A percentile compares a stretch with the other conserved stretches of the same genome.
phyloP scores from a whole-genome alignment of 2,797 vertebrate genomes.

The Sebastolobus alascanus region DNA sequence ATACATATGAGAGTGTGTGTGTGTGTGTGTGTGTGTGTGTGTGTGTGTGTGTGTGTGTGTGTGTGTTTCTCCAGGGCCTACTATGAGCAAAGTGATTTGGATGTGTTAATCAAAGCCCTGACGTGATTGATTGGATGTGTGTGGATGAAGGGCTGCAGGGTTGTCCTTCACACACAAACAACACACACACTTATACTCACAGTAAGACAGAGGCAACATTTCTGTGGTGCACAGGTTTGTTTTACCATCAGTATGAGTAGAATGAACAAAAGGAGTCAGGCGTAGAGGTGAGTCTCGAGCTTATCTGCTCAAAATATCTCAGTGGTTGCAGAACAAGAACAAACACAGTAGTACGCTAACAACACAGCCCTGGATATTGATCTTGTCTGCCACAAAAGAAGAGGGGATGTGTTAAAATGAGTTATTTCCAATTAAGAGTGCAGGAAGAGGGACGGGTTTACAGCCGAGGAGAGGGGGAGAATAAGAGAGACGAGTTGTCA shows the following conservation, averaged over 20 bases:
- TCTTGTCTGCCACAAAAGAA: slow-evolving; percentile 52
- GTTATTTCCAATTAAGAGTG: slow-evolving; percentile 60
- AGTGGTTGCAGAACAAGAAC: slow-evolving; percentile 38
- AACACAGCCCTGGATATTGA: slow-evolving; percentile 52
- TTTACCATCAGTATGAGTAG: neutral
- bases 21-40: no score
- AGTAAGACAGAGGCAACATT: neutral
- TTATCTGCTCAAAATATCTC: slow-evolving; percentile 26
- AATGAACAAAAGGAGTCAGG: neutral
- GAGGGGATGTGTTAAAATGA: slow-evolving; percentile 56
- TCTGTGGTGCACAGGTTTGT: neutral
- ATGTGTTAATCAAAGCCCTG: slow-evolving; percentile 50
- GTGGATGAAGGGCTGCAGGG: slow-evolving; percentile 6
- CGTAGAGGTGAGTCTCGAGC: slow-evolving; percentile 12
- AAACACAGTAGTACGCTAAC: neutral
- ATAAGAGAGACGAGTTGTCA: neutral
- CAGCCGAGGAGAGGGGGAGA: slow-evolving; percentile 5
- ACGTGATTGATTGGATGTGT: slow-evolving; percentile 50
- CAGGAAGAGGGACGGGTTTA: neutral
- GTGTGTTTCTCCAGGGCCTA: slow-evolving; percentile 31
- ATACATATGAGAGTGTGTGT: slow-evolving; percentile 4
- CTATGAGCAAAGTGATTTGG: slow-evolving; percentile 48
- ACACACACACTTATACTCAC: neutral
- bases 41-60: no score
- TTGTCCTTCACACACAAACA: slow-evolving; percentile 29